These are phyloP conservation scores for Chelon labrosus DNA, from an alignment of 2,797 vertebrate species.

Conservation along the genomic window DNA sequence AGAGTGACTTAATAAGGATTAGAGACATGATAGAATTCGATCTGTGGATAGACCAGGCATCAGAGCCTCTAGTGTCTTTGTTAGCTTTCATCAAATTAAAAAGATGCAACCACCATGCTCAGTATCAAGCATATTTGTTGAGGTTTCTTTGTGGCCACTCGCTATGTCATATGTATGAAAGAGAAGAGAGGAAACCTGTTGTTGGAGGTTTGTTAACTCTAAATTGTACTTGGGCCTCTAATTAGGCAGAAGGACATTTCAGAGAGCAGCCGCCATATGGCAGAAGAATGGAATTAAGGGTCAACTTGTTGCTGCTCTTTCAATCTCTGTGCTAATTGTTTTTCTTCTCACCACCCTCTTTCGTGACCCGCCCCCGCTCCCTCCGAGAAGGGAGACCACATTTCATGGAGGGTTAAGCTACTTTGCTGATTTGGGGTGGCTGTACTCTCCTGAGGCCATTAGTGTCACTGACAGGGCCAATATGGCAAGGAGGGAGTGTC, in stretches of 20 bases:
- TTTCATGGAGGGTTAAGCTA: constrained; percentile 78
- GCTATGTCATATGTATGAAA: constrained; percentile 36
- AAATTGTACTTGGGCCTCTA: constrained; percentile 70
- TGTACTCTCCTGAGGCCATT: constrained; percentile 47
- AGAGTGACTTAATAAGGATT: constrained; percentile 70
- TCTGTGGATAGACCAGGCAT: constrained; percentile 5
- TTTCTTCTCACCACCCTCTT: constrained; percentile 71
- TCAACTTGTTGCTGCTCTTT: constrained; percentile 72
- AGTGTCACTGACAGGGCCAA: constrained; percentile 45
- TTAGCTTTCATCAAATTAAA: constrained; percentile 32
- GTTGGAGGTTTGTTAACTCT: constrained; percentile 63
- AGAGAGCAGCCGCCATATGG: constrained; percentile 84
- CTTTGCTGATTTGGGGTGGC: constrained; percentile 78
- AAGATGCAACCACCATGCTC: constrained; percentile 1
- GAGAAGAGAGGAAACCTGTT: constrained; percentile 65
- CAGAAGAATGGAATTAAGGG: constrained; percentile 66
- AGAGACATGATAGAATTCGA: constrained; percentile 40
- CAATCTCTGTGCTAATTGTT: constrained; percentile 81
- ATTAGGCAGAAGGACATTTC: constrained; percentile 68
- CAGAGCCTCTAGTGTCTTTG: constrained; percentile 29
- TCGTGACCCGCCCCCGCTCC: constrained; percentile 45
- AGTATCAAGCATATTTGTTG: constrained; percentile 27
- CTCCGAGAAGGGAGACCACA: constrained; percentile 57
- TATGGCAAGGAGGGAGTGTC: constrained; percentile 37
- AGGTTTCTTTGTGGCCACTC: constrained; percentile 48